Base-by-base conservation (phyloP, 2,888 invertebrate genomes). In the Trachelus iudaicus region DNA sequence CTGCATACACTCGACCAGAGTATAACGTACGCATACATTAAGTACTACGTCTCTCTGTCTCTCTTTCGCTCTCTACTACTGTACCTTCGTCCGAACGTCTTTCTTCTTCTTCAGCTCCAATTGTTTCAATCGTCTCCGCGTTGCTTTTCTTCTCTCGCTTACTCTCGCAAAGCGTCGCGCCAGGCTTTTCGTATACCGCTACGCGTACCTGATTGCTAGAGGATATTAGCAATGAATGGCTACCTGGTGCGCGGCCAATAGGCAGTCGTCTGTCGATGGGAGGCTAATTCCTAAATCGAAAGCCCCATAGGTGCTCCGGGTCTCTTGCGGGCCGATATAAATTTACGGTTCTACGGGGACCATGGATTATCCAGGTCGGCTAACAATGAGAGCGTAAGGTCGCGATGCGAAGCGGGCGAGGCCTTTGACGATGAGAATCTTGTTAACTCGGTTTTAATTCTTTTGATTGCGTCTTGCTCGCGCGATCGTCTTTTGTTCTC, bases 141-240 rank as follows among this genome's bases (percentile, higher is more conserved):
- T 71, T 31, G 13, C 71, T 13, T 15, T 71, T 71, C 13, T 13
- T 69, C n/a, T 71, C 11, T 15, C 71, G 0, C 30, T 9, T 9
- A 13, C 33, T 30, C 15, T 11, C n/a, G 15, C 15, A 30, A 71
- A 30, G 40, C 6, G 15, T 71, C 71, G 71, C 71, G 12, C 30
- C 71, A 15, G 33, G 33, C 30, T 33, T 71, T 71, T 71, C 71
- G 71, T 13, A 3, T 30, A n/a, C 71, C 1, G 71, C 4, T 30
- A 71, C 71, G 71, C 13, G 71, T 30, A 71, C 71, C 31, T 30
- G 71, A 33, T 30, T 30, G 71, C 13, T 33, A 33, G 15, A 78
- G 80, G 78, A 79, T 81, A 81, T 78, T 81, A 80, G 77, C 80
- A 78, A 81, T 81, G 77, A 76, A 77, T 77, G 77, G 80, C 76